Conservation (phyloP, 1,140 invertebrate genomes). For the Druon quercuslanigerum region DNA sequence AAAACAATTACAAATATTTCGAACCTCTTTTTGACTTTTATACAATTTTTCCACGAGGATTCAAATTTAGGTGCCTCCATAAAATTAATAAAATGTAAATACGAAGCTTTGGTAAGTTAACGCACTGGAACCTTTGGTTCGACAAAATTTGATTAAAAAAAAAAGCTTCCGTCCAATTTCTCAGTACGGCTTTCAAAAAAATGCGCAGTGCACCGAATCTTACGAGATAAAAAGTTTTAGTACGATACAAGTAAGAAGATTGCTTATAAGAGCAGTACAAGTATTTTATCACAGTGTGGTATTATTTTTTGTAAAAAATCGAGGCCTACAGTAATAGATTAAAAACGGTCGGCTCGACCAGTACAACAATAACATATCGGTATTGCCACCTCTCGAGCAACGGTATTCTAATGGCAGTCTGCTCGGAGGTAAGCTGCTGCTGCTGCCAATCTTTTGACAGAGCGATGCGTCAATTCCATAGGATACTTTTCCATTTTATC, state of each 20-base stretch:
- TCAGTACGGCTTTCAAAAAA: neutral
- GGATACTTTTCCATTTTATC: conserved; percentile 2
- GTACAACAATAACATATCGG: conserved; percentile 33
- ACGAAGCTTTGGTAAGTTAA: conserved; percentile 58
- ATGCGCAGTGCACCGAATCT: conserved; percentile 27
- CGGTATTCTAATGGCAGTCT: conserved; percentile 63
- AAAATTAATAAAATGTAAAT: conserved; percentile 44
- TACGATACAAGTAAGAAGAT: conserved; percentile 19
- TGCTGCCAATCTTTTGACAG: conserved; percentile 46
- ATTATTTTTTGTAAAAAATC: conserved; percentile 40
- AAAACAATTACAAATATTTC: conserved; percentile 16
- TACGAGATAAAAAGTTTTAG: conserved; percentile 10
- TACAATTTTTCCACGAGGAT: neutral
- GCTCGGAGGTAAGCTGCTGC: conserved; percentile 52
- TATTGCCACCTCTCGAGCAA: conserved; percentile 15
- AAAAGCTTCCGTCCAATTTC: conserved; percentile 14
- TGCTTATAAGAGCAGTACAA: conserved; percentile 32
- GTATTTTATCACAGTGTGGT: conserved; percentile 55
- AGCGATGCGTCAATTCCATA: conserved; percentile 54
- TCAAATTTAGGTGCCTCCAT: conserved; percentile 18
- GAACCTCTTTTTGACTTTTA: neutral
- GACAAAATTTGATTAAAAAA: neutral
- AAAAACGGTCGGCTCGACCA: conserved; percentile 27
- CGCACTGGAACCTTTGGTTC: conserved; percentile 49
- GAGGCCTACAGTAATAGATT: conserved; percentile 26